These are phyloP conservation scores for Araneus ventricosus DNA, from an alignment of 1,140 invertebrate species.

Conservation along the genomic window DNA sequence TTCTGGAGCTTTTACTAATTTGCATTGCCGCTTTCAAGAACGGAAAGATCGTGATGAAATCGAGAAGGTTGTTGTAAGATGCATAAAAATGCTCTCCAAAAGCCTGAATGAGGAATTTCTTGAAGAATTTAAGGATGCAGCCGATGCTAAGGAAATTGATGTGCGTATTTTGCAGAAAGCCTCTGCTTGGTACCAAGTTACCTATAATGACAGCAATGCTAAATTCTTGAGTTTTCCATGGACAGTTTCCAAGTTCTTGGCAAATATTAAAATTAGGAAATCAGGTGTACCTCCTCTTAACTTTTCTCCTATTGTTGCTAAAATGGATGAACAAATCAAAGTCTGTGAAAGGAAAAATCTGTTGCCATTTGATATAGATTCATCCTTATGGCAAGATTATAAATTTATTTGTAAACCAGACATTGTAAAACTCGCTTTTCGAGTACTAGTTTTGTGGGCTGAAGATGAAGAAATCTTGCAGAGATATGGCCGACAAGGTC, in stretches of 20 bases:
- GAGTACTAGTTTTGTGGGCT: constrained; percentile 62
- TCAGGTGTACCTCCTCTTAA: background rate
- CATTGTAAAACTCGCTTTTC: constrained; percentile 19
- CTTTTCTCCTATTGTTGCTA: constrained; percentile 35
- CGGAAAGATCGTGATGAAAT: constrained; percentile 65
- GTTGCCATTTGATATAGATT: background rate
- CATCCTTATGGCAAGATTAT: background rate
- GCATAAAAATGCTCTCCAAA: constrained; percentile 41
- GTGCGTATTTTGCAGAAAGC: constrained; percentile 57
- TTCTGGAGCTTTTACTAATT: constrained; percentile 51
- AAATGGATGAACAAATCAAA: constrained; percentile 49
- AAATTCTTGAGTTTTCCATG: constrained; percentile 73
- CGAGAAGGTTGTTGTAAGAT: constrained; percentile 55
- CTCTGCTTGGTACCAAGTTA: constrained; percentile 72
- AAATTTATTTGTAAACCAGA: constrained; percentile 12
- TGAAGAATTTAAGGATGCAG: constrained; percentile 45
- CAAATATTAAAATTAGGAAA: constrained; percentile 49
- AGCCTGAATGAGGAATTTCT: constrained; percentile 64
- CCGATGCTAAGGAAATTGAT: background rate
- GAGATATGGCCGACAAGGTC: background rate
- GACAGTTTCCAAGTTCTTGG: constrained; percentile 63
- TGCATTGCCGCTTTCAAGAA: constrained; percentile 61
- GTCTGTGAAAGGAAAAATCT: background rate
- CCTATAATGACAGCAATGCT: constrained; percentile 20
- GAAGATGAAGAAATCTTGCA: constrained; percentile 29